Evolutionary conservation across 2,888 invertebrate species (phyloP).

Genomic region (Drosophila merina): DNA sequence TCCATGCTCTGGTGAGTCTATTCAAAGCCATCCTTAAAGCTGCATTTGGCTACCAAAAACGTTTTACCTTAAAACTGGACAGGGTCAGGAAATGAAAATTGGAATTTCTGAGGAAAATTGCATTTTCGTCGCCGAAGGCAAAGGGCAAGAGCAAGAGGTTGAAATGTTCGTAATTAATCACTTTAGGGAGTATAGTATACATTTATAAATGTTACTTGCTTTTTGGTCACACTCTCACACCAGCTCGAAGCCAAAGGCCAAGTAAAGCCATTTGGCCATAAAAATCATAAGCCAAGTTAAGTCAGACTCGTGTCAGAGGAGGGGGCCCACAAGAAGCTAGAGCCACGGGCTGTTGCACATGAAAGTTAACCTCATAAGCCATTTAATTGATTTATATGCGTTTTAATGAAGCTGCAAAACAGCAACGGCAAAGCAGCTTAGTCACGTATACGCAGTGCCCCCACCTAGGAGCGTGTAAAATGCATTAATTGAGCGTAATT

Average conservation of each 20-base stretch:
- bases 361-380: slow-evolving; percentile 47
- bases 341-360: slow-evolving; percentile 28
- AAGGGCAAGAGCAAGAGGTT: slow-evolving; percentile 16
- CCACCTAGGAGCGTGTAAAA: slow-evolving; percentile 24
- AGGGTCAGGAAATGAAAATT: slow-evolving; percentile 17
- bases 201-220: slow-evolving; percentile 15
- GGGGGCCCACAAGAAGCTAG: background rate
- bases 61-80: slow-evolving; percentile 11
- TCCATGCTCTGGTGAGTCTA: too few species aligned
- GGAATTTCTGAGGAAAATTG: slow-evolving; percentile 4
- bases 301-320: slow-evolving; percentile 3
- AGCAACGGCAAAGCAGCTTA: slow-evolving; percentile 11
- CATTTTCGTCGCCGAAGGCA: slow-evolving; percentile 21
- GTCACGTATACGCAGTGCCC: slow-evolving; percentile 13
- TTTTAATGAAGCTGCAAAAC: slow-evolving; percentile 57
- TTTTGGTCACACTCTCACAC: slow-evolving; percentile 3
- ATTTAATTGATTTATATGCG: slow-evolving; percentile 67
- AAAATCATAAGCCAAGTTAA: slow-evolving; percentile 46
- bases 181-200: slow-evolving; percentile 33
- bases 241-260: slow-evolving; percentile 1
- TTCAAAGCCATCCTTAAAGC: background rate
- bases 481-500: slow-evolving; percentile 63
- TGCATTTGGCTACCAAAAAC: background rate
- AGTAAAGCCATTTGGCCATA: slow-evolving; percentile 25
- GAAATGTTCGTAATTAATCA: slow-evolving; percentile 57